Evolutionary conservation across 2,888 invertebrate species (phyloP).

Genomic region (Cephus rjabovi): DNA sequence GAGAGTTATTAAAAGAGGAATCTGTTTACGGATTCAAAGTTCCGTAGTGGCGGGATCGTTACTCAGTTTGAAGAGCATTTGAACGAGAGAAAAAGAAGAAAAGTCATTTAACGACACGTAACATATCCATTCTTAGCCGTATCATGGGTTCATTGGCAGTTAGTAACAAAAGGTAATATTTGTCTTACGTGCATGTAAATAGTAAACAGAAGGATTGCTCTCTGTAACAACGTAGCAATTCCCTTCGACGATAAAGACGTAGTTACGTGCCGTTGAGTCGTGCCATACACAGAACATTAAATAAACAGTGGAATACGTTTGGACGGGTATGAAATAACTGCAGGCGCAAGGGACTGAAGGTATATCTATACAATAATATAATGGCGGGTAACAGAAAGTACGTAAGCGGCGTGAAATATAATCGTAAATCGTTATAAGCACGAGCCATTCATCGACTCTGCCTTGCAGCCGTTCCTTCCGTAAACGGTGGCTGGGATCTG

Average conservation of each 20-base stretch:
- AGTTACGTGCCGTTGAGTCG: background rate
- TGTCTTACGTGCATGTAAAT: slow-evolving; percentile 2
- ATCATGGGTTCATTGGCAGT: slow-evolving; percentile 5
- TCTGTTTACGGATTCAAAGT: background rate
- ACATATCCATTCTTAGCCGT: background rate
- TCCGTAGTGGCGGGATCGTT: background rate
- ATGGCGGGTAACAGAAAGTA: background rate
- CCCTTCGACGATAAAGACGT: background rate
- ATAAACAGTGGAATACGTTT: background rate
- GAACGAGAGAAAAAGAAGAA: background rate
- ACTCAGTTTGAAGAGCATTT: background rate
- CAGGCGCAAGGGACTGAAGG: background rate
- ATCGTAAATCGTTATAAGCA: background rate
- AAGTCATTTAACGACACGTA: background rate
- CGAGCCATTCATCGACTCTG: background rate
- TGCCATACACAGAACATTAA: background rate
- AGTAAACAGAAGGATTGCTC: background rate
- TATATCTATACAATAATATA: background rate
- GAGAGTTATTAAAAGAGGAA: background rate
- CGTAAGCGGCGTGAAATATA: background rate
- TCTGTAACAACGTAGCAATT: background rate
- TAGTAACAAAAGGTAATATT: slow-evolving; percentile 1
- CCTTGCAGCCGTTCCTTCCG: background rate
- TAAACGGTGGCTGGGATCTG: background rate
- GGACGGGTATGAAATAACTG: background rate